Evolutionary conservation across 2,888 invertebrate genomes (phyloP).

Genomic region (Chymomyza caudatula): DNA sequence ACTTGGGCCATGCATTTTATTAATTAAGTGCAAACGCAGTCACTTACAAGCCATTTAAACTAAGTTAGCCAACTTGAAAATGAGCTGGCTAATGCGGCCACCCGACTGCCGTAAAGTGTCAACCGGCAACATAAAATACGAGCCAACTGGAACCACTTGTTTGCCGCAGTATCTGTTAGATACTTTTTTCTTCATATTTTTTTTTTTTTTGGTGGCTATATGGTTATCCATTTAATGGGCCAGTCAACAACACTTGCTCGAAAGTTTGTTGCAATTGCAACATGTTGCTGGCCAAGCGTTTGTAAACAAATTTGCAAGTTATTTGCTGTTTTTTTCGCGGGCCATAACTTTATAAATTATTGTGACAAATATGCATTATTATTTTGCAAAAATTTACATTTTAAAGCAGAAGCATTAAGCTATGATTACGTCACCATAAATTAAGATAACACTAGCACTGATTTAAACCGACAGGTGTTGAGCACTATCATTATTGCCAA

Average conservation of each 20-base stretch:
- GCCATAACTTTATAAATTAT: slow-evolving; percentile 49
- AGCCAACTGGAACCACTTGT: slow-evolving; percentile 45
- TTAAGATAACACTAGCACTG: slow-evolving; percentile 52
- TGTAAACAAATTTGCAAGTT: neutral
- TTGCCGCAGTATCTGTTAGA: slow-evolving; percentile 22
- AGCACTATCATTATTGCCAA: neutral
- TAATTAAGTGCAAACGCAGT: slow-evolving; percentile 71
- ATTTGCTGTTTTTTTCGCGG: slow-evolving; percentile 12
- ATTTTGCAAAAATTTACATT: slow-evolving; percentile 35
- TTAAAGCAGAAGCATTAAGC: slow-evolving; percentile 23
- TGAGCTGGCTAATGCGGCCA: slow-evolving; percentile 56
- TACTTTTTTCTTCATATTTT: slow-evolving; percentile 11
- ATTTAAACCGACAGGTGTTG: slow-evolving; percentile 57
- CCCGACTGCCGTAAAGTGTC: slow-evolving; percentile 33
- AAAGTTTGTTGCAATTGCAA: neutral
- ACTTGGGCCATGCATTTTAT: slow-evolving; percentile 45
- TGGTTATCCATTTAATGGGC: neutral
- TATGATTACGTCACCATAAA: slow-evolving; percentile 64
- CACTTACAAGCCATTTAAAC: slow-evolving; percentile 69
- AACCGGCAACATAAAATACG: slow-evolving; percentile 41
- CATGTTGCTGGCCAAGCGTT: neutral
- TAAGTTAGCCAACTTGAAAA: slow-evolving; percentile 68
- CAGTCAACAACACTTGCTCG: neutral
- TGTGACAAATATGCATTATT: slow-evolving; percentile 57
- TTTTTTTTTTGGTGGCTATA: neutral